These are phyloP conservation scores for Greenwoodochromis staneri DNA, from an alignment of 2,113 vertebrate species.

Conservation along the genomic window DNA sequence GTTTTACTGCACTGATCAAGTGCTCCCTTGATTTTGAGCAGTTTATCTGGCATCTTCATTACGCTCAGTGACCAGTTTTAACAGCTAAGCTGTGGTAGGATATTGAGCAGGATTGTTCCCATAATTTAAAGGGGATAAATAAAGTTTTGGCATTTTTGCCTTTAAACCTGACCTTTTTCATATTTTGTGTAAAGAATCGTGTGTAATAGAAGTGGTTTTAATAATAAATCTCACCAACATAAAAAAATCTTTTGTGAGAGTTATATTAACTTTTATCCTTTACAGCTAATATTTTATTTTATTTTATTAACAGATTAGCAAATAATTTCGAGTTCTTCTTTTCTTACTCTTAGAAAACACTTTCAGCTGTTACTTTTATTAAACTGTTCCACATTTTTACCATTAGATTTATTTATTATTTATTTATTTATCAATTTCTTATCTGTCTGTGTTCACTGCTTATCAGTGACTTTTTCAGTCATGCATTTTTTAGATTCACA, in stretches of 20 bases:
- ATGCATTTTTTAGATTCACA: neutral
- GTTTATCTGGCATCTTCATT: neutral
- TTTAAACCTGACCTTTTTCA: neutral
- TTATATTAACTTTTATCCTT: neutral
- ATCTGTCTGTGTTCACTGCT: neutral
- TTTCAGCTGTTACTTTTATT: neutral
- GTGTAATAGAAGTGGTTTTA: neutral
- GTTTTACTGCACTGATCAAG: neutral
- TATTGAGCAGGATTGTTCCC: neutral
- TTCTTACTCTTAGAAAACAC: neutral
- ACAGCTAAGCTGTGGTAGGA: neutral
- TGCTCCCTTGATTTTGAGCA: neutral
- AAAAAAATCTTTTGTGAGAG: neutral
- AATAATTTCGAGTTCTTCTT: neutral
- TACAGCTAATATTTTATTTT: neutral
- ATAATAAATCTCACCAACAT: constrained; percentile 3
- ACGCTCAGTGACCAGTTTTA: neutral
- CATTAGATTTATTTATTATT: neutral
- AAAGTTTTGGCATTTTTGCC: neutral
- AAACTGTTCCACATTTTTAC: neutral
- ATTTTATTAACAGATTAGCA: neutral
- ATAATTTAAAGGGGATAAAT: neutral
- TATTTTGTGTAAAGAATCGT: neutral
- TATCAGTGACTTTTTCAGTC: neutral
- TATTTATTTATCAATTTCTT: neutral